A percentile compares a stretch with the other conserved stretches of the same genome.
These are phyloP conservation scores for Tridacna crocea DNA, from an alignment of 2,888 invertebrate genomes.

Conservation along the genomic window DNA sequence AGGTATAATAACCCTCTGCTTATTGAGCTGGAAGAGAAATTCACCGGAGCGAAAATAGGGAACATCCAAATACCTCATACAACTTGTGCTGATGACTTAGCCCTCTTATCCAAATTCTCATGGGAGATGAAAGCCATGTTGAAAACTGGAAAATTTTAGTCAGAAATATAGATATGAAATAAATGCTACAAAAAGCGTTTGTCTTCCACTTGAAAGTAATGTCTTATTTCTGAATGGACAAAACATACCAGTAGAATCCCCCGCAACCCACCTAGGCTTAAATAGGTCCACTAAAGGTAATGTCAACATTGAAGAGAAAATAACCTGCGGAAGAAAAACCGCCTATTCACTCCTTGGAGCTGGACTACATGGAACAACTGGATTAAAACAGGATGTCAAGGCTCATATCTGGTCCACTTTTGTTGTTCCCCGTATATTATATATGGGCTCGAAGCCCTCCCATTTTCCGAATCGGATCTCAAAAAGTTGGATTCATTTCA, in stretches of 20 bases:
- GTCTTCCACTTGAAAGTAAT: background rate
- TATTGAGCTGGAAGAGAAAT: background rate
- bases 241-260: too few species aligned
- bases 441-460: background rate
- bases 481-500: background rate
- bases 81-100: background rate
- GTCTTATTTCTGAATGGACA: too few species aligned
- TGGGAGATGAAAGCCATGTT: background rate
- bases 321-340: background rate
- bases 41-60: background rate
- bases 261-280: background rate
- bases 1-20: background rate
- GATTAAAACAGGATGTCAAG: background rate
- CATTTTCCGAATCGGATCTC: background rate
- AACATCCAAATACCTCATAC: background rate
- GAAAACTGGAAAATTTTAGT: background rate
- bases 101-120: background rate
- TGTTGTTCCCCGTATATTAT: background rate
- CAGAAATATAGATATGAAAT: too few species aligned
- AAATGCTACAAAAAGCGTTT: too few species aligned
- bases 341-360: background rate
- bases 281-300: background rate
- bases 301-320: background rate
- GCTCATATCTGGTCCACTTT: background rate
- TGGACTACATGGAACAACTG: background rate